Evolutionary conservation across 2,888 invertebrate genomes (phyloP).

Genomic region (Scrobipalpa atriplicella): DNA sequence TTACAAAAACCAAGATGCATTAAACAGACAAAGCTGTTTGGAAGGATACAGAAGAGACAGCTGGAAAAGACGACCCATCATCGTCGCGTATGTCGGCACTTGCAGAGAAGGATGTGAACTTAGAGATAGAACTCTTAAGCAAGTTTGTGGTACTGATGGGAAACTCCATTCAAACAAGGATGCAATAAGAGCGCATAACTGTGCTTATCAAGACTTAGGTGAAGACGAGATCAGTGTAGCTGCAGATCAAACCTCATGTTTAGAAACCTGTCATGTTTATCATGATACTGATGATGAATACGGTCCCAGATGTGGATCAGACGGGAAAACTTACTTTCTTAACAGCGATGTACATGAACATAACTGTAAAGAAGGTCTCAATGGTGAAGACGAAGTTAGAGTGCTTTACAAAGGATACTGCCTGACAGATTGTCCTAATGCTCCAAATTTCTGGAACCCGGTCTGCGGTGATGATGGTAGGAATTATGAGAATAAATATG

Average conservation of each 20-base stretch:
- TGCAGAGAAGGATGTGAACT: not conserved
- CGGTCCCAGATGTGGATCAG: conserved; percentile 4
- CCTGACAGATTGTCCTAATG: not conserved
- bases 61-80: not conserved
- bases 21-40: not conserved
- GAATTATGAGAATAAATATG: not conserved
- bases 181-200: not conserved
- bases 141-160: conserved; percentile 6
- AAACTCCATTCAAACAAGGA: not conserved
- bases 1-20: not conserved
- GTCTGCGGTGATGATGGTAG: not conserved
- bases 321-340: conserved; percentile 6
- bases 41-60: not conserved
- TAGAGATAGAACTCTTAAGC: not conserved
- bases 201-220: not conserved
- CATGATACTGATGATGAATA: not conserved
- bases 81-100: not conserved
- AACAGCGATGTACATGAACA: not conserved
- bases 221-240: not conserved
- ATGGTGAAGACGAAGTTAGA: not conserved
- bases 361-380: not conserved
- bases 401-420: not conserved
- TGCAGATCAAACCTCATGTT: not conserved
- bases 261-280: not conserved
- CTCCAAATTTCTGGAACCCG: not conserved